A percentile compares a stretch with the other conserved stretches of the same genome.
Evolutionary conservation across 1,140 invertebrate species (phyloP).

Genomic region (Linepithema humile): DNA sequence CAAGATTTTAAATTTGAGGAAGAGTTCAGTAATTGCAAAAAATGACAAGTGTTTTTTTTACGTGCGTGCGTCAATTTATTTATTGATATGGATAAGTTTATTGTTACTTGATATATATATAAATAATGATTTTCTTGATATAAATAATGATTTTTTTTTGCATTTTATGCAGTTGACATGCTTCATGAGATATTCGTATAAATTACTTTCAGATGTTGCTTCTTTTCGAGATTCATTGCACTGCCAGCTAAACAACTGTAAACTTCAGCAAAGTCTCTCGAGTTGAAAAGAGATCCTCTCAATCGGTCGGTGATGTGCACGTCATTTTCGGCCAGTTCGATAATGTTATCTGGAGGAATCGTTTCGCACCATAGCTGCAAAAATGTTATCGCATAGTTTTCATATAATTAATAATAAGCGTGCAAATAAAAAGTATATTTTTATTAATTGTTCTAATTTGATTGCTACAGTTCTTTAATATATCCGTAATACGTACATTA

Average conservation of each 20-base stretch:
- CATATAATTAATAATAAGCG: neutral
- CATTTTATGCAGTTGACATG: no score
- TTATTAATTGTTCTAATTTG: neutral
- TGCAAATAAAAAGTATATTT: neutral
- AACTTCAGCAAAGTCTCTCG: slow-evolving; percentile 47
- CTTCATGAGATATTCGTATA: neutral
- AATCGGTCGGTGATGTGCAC: slow-evolving; percentile 47
- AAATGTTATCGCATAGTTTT: neutral
- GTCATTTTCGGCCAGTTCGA: neutral
- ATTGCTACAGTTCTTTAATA: neutral
- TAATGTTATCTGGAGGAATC: fast-evolving
- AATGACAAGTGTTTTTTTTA: no score
- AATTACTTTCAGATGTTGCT: slow-evolving; percentile 57
- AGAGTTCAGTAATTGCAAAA: no score
- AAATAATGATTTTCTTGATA: no score
- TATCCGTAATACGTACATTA: slow-evolving; percentile 3
- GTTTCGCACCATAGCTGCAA: slow-evolving; percentile 58
- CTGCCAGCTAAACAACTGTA: slow-evolving; percentile 54
- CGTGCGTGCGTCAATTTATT: no score
- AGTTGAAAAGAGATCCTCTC: slow-evolving; percentile 47
- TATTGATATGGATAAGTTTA: no score
- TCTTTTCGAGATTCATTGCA: slow-evolving; percentile 58
- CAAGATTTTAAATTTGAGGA: no score
- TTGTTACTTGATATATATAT: no score
- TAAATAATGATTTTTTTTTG: no score